A percentile compares a stretch with the other conserved stretches of the same genome.
These are phyloP conservation scores for Ibidorhyncha struthersii DNA, from an alignment of 2,113 vertebrate species.

Conservation along the genomic window DNA sequence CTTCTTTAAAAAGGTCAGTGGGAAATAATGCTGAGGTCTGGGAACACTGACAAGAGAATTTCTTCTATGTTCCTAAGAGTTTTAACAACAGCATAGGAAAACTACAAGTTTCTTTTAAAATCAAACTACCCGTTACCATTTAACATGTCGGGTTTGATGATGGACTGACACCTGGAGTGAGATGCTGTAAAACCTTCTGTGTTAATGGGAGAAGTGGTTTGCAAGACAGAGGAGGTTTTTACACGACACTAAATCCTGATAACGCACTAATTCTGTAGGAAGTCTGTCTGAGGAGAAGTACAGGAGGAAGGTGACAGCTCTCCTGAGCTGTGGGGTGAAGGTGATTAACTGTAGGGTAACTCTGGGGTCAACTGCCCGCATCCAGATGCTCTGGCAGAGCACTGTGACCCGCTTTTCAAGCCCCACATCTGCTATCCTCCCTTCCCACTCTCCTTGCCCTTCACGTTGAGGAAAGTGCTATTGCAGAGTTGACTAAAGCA, in stretches of 20 bases:
- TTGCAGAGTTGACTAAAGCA: not conserved
- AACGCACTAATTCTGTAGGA: not conserved
- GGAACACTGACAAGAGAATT: not conserved
- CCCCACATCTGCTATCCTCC: not conserved
- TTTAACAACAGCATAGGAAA: not conserved
- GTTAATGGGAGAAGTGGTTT: not conserved
- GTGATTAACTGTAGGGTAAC: not conserved
- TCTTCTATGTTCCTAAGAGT: not conserved
- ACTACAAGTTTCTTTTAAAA: not conserved
- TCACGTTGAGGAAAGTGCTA: not conserved
- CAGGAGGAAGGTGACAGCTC: not conserved
- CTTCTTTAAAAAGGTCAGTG: not conserved
- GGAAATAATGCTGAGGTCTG: not conserved
- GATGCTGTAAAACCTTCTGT: not conserved
- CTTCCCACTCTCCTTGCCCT: not conserved
- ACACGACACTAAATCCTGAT: not conserved
- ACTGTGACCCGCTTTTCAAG: not conserved
- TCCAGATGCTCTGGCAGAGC: not conserved
- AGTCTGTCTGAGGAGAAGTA: not conserved
- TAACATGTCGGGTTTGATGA: not conserved
- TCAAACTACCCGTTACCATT: rapidly evolving
- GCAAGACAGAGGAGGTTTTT: not conserved
- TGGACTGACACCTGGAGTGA: rapidly evolving
- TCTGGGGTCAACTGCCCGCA: rapidly evolving
- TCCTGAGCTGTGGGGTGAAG: not conserved